Base-by-base conservation (phyloP, 1,140 invertebrate genomes). In the Leptopilina clavipes region DNA sequence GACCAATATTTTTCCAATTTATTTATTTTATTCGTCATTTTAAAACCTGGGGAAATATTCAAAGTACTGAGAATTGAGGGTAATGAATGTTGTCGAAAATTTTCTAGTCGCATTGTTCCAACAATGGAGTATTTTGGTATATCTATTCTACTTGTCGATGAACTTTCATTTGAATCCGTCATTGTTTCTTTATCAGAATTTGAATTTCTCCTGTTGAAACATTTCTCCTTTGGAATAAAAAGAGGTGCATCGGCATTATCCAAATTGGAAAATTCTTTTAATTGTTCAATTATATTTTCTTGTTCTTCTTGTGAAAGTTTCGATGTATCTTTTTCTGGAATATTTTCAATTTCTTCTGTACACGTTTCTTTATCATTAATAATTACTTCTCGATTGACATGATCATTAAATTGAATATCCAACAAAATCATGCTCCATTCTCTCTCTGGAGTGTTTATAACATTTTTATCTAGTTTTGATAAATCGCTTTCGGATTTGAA, bases 211-310 rank as follows among this genome's bases (percentile, higher is more conserved):
- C 44, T 56, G 2, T 52, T 22, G n/a, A n/a, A n/a, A 12, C 12
- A 73, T 71, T 72, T 80, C 17, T 79, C 79, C 7, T 76, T 71
- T 0, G 89, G 88, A 40, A 89, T 86, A 31, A 86, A 89, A 0
- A 90, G 74, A 1, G 87, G 86, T 0, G 87, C 87, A n/a, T 85
- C 75, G 0, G 72, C 70, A 22, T 89, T 87, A 71, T 90, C 92
- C 54, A 92, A 89, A 79, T 91, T 92, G 0, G 91, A 91, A 85
- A 93, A 93, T 74, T 93, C 92, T 72, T 93, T 90, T 3, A 93
- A 83, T 74, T 93, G 92, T 74, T 92, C 89, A 3, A 93, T 87
- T 31, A 93, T 92, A 43, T 91, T 90, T 79, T 91, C 89, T 6
- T 92, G 92, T 84, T 93, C 92, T 6, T 91, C 89, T 1, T 91